Conservation (phyloP, 2,888 invertebrate species). For the Ecliptopera silaceata region DNA sequence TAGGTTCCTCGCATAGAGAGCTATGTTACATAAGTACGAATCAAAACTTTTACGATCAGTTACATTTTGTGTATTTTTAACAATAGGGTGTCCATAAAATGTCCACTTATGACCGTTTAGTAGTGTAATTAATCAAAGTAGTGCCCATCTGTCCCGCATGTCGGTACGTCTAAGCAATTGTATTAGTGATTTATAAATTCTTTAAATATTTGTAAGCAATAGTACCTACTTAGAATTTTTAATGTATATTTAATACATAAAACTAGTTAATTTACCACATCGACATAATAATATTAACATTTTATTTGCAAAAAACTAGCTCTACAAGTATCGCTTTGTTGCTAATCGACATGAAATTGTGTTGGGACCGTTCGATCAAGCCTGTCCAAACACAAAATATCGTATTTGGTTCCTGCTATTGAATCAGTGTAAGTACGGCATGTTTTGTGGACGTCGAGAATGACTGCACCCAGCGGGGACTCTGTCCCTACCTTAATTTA, state of each 20-base stretch:
- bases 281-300: too few species aligned
- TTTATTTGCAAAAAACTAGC: constrained; percentile 11
- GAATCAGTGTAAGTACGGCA: constrained; percentile 45
- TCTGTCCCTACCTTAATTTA: constrained; percentile 65
- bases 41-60: constrained; percentile 35
- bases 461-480: constrained; percentile 54
- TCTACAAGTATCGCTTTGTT: constrained; percentile 11
- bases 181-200: constrained; percentile 1
- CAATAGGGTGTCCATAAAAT: constrained; percentile 14
- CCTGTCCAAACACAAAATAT: constrained; percentile 55
- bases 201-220: neutral
- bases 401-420: constrained; percentile 48
- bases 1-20: constrained; percentile 36
- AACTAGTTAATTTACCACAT: neutral
- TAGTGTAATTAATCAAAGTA: constrained; percentile 20
- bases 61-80: constrained; percentile 19
- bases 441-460: constrained; percentile 58
- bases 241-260: too few species aligned
- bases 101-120: constrained; percentile 16
- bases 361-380: constrained; percentile 49
- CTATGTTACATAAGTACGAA: constrained; percentile 34
- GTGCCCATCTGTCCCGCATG: constrained; percentile 13
- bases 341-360: constrained; percentile 32
- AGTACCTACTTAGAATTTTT: too few species aligned
- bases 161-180: neutral